Conservation (phyloP, 1,140 invertebrate genomes). For the Notospermus geniculatus region DNA sequence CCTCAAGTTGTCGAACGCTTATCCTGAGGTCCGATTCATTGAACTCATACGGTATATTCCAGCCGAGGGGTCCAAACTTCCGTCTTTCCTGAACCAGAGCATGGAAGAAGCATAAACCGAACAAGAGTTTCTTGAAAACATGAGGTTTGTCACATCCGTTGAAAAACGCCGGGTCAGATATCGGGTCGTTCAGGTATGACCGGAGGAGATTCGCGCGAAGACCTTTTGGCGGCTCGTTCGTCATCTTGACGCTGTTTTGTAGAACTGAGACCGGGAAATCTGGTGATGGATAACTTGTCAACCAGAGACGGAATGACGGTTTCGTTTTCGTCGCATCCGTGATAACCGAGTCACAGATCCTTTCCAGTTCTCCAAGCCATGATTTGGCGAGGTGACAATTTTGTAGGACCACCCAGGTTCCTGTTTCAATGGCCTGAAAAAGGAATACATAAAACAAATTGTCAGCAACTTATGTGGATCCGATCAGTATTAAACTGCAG, state of each 20-base stretch:
- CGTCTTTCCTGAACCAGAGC: constrained; percentile 53
- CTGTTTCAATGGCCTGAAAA: constrained; percentile 47
- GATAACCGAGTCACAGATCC: constrained; percentile 59
- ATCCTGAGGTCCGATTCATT: constrained; percentile 56
- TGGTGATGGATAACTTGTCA: constrained; percentile 90
- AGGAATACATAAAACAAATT: too few species aligned
- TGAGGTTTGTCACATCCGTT: constrained; percentile 52
- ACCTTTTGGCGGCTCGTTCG: constrained; percentile 90
- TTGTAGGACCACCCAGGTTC: constrained; percentile 56
- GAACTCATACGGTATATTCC: constrained; percentile 58
- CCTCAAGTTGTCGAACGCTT: constrained; percentile 58
- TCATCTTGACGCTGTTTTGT: constrained; percentile 90
- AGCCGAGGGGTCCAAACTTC: constrained; percentile 55
- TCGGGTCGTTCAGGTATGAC: constrained; percentile 56
- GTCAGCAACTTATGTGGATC: too few species aligned
- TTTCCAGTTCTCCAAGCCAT: constrained; percentile 53
- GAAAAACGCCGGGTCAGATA: constrained; percentile 54
- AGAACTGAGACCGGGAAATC: constrained; percentile 87
- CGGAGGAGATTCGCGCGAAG: constrained; percentile 63
- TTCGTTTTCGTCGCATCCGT: constrained; percentile 72
- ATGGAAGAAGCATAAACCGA: constrained; percentile 57
- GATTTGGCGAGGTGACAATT: constrained; percentile 57
- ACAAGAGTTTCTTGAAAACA: constrained; percentile 54
- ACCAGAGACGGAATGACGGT: constrained; percentile 86
- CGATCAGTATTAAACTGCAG: too few species aligned